phyloP scores from a whole-genome alignment of 1,140 invertebrate genomes.

The Pantala flavescens region DNA sequence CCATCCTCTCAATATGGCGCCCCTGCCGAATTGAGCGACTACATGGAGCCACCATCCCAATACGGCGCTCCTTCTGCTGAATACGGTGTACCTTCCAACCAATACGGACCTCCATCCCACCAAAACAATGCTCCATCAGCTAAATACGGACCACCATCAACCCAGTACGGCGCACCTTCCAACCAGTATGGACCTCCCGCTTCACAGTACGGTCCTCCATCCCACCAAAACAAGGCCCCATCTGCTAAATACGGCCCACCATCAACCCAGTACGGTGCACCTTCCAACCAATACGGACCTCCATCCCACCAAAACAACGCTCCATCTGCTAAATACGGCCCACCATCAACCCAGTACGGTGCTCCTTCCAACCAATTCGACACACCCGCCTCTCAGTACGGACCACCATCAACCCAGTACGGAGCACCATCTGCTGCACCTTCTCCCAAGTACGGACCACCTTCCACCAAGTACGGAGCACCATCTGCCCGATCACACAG shows the following conservation, averaged over 20 bases:
- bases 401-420: background rate
- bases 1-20: conserved; percentile 19
- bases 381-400: background rate
- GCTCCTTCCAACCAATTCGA: background rate
- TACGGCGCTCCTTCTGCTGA: conserved; percentile 27
- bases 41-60: background rate
- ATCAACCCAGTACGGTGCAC: background rate
- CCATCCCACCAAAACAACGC: conserved; percentile 13
- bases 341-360: background rate
- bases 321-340: conserved; percentile 15
- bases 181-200: background rate
- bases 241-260: background rate
- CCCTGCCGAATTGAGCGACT: conserved; percentile 4
- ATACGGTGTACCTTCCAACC: conserved; percentile 26
- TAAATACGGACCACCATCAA: background rate
- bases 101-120: background rate
- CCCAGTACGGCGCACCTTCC: conserved; percentile 9
- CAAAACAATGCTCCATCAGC: background rate
- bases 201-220: background rate
- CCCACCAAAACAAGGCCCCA: conserved; percentile 15
- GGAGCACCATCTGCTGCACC: background rate
- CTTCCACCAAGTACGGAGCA: conserved; percentile 15
- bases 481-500: background rate
- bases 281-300: background rate
- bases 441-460: conserved; percentile 1